Percentiles rank a stretch among this genome's conserved stretches.
Conservation (phyloP, 2,113 vertebrate species). For the Cichladusa arquata region DNA sequence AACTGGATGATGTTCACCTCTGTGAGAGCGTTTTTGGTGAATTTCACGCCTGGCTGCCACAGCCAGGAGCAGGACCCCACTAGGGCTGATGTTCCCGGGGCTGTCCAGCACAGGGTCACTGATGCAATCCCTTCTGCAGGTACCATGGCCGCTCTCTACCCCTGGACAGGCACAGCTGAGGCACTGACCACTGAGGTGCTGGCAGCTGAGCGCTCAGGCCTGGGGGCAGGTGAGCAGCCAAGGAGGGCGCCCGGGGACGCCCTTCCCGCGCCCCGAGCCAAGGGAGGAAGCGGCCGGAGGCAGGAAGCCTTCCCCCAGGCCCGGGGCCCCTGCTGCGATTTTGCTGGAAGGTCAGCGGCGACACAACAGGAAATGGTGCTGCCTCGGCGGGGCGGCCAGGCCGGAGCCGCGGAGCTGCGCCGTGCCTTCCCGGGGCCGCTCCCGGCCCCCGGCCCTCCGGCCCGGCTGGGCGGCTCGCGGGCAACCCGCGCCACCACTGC, state of each 20-base stretch:
- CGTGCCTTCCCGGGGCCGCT: neutral
- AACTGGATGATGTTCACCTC: rapidly evolving
- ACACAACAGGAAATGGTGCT: conserved; percentile 69
- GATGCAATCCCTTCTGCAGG: neutral
- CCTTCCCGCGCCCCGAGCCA: neutral
- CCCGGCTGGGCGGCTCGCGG: neutral
- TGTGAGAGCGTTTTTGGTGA: neutral
- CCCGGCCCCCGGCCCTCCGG: neutral
- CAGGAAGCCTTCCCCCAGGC: conserved; percentile 49
- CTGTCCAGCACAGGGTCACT: neutral
- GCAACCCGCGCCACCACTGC: neutral
- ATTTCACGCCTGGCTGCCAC: neutral
- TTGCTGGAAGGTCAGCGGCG: conserved; percentile 57
- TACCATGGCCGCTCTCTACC: neutral
- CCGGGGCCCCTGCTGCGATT: neutral
- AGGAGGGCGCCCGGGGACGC: neutral
- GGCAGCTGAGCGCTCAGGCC: rapidly evolving
- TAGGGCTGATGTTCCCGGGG: rapidly evolving
- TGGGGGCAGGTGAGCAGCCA: conserved; percentile 22
- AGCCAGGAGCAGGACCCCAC: rapidly evolving
- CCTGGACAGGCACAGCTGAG: neutral
- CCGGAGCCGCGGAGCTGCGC: neutral
- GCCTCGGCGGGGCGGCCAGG: neutral
- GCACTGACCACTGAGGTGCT: rapidly evolving
- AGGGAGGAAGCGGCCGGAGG: conserved; percentile 60